A percentile compares a stretch with the other conserved stretches of the same genome.
phyloP scores from a whole-genome alignment of 2,888 invertebrate genomes.

The Ichneumoninae sp. region DNA sequence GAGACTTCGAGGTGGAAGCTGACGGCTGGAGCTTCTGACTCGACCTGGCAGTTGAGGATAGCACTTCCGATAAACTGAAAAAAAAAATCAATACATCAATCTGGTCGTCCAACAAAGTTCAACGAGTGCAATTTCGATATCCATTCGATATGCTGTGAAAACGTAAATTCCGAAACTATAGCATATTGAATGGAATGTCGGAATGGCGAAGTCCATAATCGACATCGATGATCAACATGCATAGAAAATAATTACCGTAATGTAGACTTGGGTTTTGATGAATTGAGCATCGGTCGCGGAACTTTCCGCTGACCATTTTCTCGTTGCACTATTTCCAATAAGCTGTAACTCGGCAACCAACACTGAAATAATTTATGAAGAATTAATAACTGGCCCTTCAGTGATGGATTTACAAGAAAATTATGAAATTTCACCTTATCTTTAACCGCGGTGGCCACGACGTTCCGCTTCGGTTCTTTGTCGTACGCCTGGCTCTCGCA shows the following conservation, averaged over 20 bases:
- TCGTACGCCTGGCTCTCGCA: constrained; percentile 97
- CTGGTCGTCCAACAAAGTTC: neutral
- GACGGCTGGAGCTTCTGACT: constrained; percentile 72
- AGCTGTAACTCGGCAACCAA: constrained; percentile 95
- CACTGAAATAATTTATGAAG: constrained; percentile 86
- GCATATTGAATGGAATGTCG: neutral
- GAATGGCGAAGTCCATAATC: constrained; percentile 3
- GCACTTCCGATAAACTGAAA: constrained; percentile 78
- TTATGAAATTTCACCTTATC: constrained; percentile 87
- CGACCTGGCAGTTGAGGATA: constrained; percentile 78
- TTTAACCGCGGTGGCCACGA: constrained; percentile 94
- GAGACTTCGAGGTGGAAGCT: constrained; percentile 73
- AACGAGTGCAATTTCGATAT: no score
- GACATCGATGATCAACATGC: neutral
- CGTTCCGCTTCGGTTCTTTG: constrained; percentile 97
- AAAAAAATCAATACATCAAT: constrained; percentile 16
- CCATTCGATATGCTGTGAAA: no score
- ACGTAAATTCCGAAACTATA: neutral
- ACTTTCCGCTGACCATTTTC: constrained; percentile 92
- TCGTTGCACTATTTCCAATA: constrained; percentile 92
- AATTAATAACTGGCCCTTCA: neutral
- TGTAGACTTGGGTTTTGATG: constrained; percentile 74
- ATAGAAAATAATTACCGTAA: constrained; percentile 73
- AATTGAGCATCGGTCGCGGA: constrained; percentile 88
- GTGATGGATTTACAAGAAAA: neutral